Conservation (phyloP, 2,888 invertebrate genomes). For the Meandrusa payeni region DNA sequence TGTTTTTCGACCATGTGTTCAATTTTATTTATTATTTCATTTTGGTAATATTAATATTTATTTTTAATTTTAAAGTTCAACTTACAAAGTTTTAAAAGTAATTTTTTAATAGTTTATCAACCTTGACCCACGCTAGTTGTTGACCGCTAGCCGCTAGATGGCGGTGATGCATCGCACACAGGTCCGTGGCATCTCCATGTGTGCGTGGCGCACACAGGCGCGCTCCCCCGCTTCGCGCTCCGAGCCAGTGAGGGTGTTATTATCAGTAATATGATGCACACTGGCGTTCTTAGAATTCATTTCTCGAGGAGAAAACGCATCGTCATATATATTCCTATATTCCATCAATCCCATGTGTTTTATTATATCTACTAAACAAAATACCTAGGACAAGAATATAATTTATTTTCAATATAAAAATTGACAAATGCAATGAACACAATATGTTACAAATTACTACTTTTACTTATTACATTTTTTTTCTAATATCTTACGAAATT, state of each 20-base stretch:
- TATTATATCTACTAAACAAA: too few species aligned
- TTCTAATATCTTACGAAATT: too few species aligned
- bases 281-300: conserved; percentile 40
- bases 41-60: conserved; percentile 14
- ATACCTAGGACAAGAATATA: too few species aligned
- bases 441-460: too few species aligned
- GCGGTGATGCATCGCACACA: conserved; percentile 56
- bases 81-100: conserved; percentile 59
- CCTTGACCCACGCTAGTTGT: conserved; percentile 58
- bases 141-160: conserved; percentile 61
- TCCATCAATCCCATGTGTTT: neutral
- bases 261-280: conserved; percentile 42
- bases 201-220: conserved; percentile 53
- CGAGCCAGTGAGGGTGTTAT: conserved; percentile 46
- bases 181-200: conserved; percentile 36
- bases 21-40: neutral
- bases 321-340: too few species aligned
- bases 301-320: conserved; percentile 29
- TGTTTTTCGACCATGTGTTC: conserved; percentile 1
- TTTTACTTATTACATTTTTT: too few species aligned
- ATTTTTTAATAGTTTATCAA: conserved; percentile 67
- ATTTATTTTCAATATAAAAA: too few species aligned
- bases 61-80: conserved; percentile 28
- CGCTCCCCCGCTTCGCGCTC: conserved; percentile 26
- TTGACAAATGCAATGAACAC: too few species aligned